Evolutionary conservation across 2,888 invertebrate genomes (phyloP).

Genomic region (Sturmia bella): DNA sequence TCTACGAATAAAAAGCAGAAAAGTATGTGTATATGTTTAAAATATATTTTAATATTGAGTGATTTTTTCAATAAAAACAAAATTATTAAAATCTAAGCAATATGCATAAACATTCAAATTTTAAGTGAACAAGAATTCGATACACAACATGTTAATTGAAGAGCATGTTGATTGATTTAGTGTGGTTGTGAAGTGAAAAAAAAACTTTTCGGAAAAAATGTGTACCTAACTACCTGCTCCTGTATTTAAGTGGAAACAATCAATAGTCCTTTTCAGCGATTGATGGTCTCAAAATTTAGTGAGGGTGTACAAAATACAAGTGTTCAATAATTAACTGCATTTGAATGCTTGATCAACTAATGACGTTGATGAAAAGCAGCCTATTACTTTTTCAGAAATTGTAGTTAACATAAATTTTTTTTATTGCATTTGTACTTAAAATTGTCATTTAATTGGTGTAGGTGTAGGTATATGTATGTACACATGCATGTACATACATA

Average conservation of each 20-base stretch:
- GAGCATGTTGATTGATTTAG: slow-evolving; percentile 48
- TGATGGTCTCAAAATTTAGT: slow-evolving; percentile 21
- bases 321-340: background rate
- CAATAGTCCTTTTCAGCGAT: slow-evolving; percentile 58
- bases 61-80: slow-evolving; percentile 36
- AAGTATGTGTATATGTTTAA: slow-evolving; percentile 43
- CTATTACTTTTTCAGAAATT: background rate
- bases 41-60: slow-evolving; percentile 34
- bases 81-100: slow-evolving; percentile 10
- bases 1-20: slow-evolving; percentile 57
- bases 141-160: slow-evolving; percentile 37
- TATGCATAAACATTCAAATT: background rate
- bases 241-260: slow-evolving; percentile 60
- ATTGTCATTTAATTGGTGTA: slow-evolving; percentile 47
- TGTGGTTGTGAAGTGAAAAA: slow-evolving; percentile 45
- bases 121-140: slow-evolving; percentile 3
- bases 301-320: slow-evolving; percentile 24
- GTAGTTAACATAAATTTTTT: slow-evolving; percentile 18
- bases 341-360: slow-evolving; percentile 2
- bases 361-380: background rate
- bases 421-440: slow-evolving; percentile 32
- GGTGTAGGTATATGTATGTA: slow-evolving; percentile 14
- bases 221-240: slow-evolving; percentile 68
- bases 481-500: background rate
- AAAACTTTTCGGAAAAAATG: slow-evolving; percentile 47